Evolutionary conservation across 2,797 vertebrate species (phyloP).

Genomic region (Microctenopoma steveboyesi): DNA sequence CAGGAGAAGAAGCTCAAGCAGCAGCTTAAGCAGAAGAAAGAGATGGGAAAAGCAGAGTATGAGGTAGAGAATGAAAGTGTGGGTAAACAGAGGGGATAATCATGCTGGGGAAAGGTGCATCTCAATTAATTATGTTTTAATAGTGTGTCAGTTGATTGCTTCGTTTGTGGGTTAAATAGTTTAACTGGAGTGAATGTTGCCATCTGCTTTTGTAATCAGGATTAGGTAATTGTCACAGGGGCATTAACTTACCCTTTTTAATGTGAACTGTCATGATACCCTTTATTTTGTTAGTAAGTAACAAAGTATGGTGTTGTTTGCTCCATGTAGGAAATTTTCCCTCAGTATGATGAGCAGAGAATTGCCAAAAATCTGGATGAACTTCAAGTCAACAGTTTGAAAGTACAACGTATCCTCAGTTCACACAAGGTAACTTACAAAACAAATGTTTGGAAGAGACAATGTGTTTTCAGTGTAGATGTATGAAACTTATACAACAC

Average conservation of each 20-base stretch:
- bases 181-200: too few species aligned
- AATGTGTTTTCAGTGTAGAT: background rate
- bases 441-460: background rate
- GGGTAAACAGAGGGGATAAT: background rate
- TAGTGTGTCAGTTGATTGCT: background rate
- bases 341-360: constrained; percentile 38
- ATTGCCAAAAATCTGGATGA: constrained; percentile 35
- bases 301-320: background rate
- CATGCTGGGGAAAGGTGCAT: too few species aligned
- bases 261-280: background rate
- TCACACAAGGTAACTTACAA: constrained; percentile 59
- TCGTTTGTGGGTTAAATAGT: background rate
- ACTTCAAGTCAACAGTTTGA: constrained; percentile 40
- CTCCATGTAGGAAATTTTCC: constrained; percentile 44
- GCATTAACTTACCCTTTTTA: background rate
- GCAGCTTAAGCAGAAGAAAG: constrained; percentile 60
- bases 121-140: background rate
- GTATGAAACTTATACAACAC: background rate
- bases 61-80: constrained; percentile 49
- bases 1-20: constrained; percentile 60
- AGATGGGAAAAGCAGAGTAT: constrained; percentile 31
- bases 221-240: background rate
- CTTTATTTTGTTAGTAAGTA: background rate
- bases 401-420: constrained; percentile 50
- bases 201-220: background rate